Conservation (phyloP, 2,797 vertebrate species). For the Hirundo rustica region DNA sequence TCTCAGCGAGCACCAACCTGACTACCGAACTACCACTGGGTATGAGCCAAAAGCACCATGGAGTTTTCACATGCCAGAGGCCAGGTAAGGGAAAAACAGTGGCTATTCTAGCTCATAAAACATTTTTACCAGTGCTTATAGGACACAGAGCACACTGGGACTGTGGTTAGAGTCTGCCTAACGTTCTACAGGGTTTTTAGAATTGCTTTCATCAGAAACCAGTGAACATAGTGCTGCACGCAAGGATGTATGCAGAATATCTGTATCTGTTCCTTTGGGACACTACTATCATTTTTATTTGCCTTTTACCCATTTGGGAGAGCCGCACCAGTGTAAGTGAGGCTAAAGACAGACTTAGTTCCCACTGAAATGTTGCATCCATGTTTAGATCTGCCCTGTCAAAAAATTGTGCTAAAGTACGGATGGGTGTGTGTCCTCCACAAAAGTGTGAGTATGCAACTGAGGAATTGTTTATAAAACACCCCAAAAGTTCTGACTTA, state of each 20-base stretch:
- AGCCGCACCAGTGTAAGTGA: background rate
- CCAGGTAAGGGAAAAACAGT: background rate
- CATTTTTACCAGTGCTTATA: background rate
- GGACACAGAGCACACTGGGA: background rate
- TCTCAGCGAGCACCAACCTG: accelerated
- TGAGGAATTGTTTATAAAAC: background rate
- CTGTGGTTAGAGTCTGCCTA: background rate
- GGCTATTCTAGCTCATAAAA: background rate
- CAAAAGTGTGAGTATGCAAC: background rate
- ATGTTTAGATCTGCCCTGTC: background rate
- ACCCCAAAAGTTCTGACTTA: background rate
- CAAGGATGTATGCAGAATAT: background rate
- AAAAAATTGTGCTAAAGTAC: background rate
- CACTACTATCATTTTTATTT: background rate
- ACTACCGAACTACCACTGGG: accelerated
- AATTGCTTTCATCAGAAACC: background rate
- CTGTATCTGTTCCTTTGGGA: background rate
- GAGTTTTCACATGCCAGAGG: background rate
- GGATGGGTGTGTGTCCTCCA: background rate
- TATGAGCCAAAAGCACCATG: background rate
- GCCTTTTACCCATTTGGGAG: background rate
- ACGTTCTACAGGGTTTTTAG: background rate
- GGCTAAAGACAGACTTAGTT: background rate
- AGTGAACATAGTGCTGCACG: background rate
- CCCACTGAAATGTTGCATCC: accelerated